Base-by-base conservation (phyloP, 2,888 invertebrate genomes). In the Ptilodon capucinus region DNA sequence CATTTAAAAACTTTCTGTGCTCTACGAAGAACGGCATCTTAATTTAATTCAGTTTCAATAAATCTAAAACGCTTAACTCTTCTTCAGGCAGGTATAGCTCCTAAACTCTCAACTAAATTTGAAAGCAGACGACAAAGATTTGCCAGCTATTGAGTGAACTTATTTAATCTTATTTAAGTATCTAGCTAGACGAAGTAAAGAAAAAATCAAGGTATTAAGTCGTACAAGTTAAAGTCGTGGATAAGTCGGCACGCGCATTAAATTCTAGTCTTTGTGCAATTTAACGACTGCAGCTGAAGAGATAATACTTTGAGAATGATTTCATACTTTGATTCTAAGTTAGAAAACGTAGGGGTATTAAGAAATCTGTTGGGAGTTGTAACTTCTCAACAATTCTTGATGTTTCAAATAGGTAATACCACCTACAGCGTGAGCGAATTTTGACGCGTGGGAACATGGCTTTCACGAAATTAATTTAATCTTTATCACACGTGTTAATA, bases 221-320 rank as follows among this genome's bases (percentile, higher is more conserved):
- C 69, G 68, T 68, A 67, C 64, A 69, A 76, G 64, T 73, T 76
- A 67, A 73, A 71, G 67, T 70, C 71, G 57, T 50, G 57, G 61
- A 64, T 72, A 75, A 79, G 75, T 76, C 73, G 58, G 63, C 58
- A 62, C 62, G 55, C 66, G 74, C 74, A 76, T 84, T 83, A 81
- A 79, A 75, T 81, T 77, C 70, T 68, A 71, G 75, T 76, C 84
- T 85, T 84, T 85, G 83, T 79, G 76, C 79, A 84, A 84, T 84
- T 83, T 82, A 77, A 74, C 76, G 77, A 78, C 67, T 71, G 77
- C 72, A 76, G 68, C 70, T 69, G 60, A 61, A 61, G 59, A 71
- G 70, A 78, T 79, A 73, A 79, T 70, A 65, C 74, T 63, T 57
- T 48, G 53, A 60, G 68, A 75, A 71, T 71, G 64, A 74, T 76